Evolutionary conservation across 2,113 vertebrate genomes (phyloP).

Genomic region (Nannobrachium achirus): DNA sequence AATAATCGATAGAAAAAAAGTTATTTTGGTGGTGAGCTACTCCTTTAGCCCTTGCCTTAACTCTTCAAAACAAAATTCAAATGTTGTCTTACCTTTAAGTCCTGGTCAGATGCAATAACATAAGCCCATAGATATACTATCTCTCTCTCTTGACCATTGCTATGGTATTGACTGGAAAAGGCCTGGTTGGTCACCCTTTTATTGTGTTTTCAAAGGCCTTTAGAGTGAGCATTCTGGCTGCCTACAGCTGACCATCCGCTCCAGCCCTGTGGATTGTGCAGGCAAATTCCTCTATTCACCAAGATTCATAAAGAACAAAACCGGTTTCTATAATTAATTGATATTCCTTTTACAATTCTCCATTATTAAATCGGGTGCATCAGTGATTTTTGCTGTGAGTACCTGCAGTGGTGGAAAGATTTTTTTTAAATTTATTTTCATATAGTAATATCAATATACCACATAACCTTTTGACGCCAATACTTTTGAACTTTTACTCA

Average conservation of each 20-base stretch:
- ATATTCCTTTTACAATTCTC: constrained; percentile 32
- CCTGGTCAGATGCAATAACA: constrained; percentile 12
- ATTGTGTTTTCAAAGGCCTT: constrained; percentile 56
- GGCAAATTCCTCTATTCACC: not conserved
- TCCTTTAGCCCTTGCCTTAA: too few relatives aligned
- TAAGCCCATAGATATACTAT: not conserved
- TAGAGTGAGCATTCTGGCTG: constrained; percentile 47
- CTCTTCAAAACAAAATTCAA: not conserved
- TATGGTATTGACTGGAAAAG: constrained; percentile 32
- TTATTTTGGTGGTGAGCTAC: too few relatives aligned
- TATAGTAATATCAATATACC: too few relatives aligned
- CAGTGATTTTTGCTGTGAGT: not conserved
- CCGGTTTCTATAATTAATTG: too few relatives aligned
- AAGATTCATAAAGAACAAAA: too few relatives aligned
- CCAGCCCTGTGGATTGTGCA: not conserved
- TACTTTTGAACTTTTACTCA: too few relatives aligned
- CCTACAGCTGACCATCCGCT: constrained; percentile 39
- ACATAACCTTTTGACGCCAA: too few relatives aligned
- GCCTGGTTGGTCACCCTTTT: constrained; percentile 50
- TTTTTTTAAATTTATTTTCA: too few relatives aligned
- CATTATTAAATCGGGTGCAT: constrained; percentile 17
- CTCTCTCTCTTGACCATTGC: constrained; percentile 26
- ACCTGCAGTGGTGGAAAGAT: not conserved
- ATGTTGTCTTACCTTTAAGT: constrained; percentile 53
- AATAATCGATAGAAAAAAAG: too few relatives aligned